These are phyloP conservation scores for Conops quadrifasciatus DNA, from an alignment of 2,888 invertebrate species.

Conservation along the genomic window DNA sequence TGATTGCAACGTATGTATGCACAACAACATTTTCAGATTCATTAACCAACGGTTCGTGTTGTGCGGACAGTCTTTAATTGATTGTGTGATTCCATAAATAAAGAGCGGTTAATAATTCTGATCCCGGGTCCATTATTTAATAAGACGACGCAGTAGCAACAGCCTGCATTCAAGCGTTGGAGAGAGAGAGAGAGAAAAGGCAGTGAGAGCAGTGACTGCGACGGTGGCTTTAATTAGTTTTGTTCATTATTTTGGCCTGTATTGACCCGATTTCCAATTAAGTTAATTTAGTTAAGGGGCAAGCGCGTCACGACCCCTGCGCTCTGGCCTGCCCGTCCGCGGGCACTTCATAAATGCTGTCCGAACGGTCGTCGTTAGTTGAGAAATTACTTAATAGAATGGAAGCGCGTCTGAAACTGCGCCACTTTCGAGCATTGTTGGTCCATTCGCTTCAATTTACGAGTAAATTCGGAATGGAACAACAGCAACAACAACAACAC, in stretches of 20 bases:
- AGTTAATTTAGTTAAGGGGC: conserved; percentile 59
- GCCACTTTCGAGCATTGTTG: conserved; percentile 42
- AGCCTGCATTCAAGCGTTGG: conserved; percentile 19
- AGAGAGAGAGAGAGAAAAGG: background rate
- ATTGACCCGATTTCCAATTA: conserved; percentile 67
- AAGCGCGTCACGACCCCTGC: conserved; percentile 40
- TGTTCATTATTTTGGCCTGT: conserved; percentile 65
- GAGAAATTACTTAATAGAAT: conserved; percentile 20
- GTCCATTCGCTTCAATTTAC: conserved; percentile 46
- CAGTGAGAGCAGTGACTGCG: conserved; percentile 16
- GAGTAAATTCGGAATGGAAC: conserved; percentile 53
- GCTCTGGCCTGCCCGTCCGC: background rate
- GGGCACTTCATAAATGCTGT: conserved; percentile 9
- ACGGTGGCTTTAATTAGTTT: conserved; percentile 62
- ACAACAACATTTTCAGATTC: conserved; percentile 3
- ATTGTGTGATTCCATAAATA: conserved; percentile 35
- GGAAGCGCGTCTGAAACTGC: conserved; percentile 46
- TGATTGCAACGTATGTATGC: too few relatives aligned
- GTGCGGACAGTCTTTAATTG: conserved; percentile 24
- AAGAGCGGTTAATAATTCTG: conserved; percentile 35
- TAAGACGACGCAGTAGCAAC: conserved; percentile 18
- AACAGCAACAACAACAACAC: conserved; percentile 27
- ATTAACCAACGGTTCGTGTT: conserved; percentile 2
- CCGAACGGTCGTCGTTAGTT: conserved; percentile 10
- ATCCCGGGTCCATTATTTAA: conserved; percentile 29